These are phyloP conservation scores for Hippasteria phrygiana DNA, from an alignment of 53 echinoderm and acorn worm species.

Conservation along the genomic window DNA sequence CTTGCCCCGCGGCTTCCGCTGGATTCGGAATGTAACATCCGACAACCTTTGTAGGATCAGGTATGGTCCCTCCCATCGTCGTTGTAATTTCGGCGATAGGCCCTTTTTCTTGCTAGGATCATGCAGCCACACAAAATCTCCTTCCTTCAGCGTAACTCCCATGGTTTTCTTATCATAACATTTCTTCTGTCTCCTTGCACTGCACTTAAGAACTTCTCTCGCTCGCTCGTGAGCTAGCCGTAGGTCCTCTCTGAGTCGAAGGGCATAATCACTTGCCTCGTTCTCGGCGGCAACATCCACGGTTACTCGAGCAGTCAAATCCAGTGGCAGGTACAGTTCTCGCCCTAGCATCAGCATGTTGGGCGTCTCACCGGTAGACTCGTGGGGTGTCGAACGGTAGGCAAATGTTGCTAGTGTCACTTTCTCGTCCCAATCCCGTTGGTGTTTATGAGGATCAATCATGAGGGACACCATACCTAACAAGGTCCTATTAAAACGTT, in stretches of 20 bases:
- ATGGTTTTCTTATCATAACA: not conserved
- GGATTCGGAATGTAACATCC: conserved; percentile 25
- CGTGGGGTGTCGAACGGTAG: not conserved
- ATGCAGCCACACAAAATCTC: conserved; percentile 32
- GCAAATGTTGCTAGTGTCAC: not conserved
- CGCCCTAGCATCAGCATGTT: not conserved
- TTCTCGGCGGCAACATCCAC: not conserved
- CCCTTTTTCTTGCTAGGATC: conserved; percentile 50
- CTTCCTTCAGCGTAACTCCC: not conserved
- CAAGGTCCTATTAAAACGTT: not conserved
- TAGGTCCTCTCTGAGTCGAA: not conserved
- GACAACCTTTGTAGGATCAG: conserved; percentile 10
- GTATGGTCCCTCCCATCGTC: conserved; percentile 8
- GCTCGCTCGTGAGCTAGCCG: not conserved
- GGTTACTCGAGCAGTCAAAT: not conserved
- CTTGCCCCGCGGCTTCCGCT: not conserved
- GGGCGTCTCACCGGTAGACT: too few species aligned
- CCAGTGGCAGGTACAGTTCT: not conserved
- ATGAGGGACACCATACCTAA: not conserved
- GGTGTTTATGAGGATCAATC: not conserved
- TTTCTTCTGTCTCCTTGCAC: conserved; percentile 4
- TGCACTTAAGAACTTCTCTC: not conserved
- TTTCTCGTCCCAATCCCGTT: conserved; percentile 8
- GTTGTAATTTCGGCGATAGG: conserved; percentile 2
- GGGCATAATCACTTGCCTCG: not conserved